A percentile compares a stretch with the other conserved stretches of the same genome.
These are phyloP conservation scores for Agapornis roseicollis DNA, from an alignment of 2,113 vertebrate species.

Conservation along the genomic window DNA sequence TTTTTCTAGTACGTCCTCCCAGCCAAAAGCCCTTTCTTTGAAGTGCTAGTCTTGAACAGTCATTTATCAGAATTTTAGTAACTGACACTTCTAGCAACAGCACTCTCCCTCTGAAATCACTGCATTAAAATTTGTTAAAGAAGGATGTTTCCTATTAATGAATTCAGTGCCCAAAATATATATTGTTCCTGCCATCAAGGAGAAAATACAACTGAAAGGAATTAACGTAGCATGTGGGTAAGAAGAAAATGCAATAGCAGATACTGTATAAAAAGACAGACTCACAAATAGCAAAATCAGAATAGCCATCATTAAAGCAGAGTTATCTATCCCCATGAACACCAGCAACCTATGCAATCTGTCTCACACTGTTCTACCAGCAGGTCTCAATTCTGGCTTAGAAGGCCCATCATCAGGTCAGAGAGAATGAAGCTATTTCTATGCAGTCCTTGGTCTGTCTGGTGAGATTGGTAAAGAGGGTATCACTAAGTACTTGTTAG, in stretches of 20 bases:
- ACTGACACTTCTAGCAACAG: not conserved
- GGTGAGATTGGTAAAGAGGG: not conserved
- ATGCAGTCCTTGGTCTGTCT: not conserved
- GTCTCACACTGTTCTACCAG: not conserved
- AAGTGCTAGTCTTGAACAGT: not conserved
- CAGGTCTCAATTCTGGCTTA: not conserved
- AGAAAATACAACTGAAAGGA: not conserved
- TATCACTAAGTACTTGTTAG: not conserved
- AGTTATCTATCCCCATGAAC: accelerated
- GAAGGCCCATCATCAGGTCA: not conserved
- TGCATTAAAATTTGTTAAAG: not conserved
- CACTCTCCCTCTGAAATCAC: not conserved
- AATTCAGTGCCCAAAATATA: not conserved
- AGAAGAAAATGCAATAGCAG: not conserved
- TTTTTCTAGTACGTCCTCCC: not conserved
- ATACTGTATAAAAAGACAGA: not conserved
- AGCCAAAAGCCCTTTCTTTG: not conserved
- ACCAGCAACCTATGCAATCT: not conserved
- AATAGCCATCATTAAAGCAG: not conserved
- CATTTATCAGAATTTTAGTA: not conserved
- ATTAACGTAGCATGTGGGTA: not conserved
- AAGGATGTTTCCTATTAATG: not conserved
- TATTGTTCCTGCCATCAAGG: not conserved
- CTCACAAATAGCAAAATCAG: not conserved
- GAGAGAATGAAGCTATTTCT: not conserved